phyloP scores from a whole-genome alignment of 2,888 invertebrate species.

The Tenthredo amoena region DNA sequence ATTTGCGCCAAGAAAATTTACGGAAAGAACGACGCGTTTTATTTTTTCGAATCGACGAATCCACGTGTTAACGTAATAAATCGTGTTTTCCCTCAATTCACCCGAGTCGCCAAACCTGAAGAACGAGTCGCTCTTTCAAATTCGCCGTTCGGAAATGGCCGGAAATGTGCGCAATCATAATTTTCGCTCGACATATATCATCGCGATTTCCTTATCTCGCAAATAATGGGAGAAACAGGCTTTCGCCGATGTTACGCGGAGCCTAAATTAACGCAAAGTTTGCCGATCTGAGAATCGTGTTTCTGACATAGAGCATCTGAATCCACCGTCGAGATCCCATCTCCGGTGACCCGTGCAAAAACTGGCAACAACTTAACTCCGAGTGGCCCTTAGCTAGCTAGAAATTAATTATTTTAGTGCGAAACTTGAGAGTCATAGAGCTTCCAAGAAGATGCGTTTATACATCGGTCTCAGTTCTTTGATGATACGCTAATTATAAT shows the following conservation, averaged over 20 bases:
- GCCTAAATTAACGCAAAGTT: not conserved
- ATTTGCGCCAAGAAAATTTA: not conserved
- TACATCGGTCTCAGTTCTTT: not conserved
- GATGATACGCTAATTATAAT: conserved; percentile 4
- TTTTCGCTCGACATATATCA: not conserved
- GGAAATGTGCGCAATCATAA: not conserved
- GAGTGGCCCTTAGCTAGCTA: not conserved
- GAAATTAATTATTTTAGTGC: conserved; percentile 6
- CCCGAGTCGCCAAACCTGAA: not conserved
- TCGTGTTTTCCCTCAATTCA: not conserved
- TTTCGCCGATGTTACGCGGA: not conserved
- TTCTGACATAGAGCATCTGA: not conserved
- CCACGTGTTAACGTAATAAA: not conserved
- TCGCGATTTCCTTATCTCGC: not conserved
- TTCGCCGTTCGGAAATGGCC: not conserved
- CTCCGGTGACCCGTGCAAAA: not conserved
- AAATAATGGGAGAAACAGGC: not conserved
- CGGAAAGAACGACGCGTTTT: not conserved
- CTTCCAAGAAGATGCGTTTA: not conserved
- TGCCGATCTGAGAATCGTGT: not conserved
- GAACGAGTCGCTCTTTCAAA: not conserved
- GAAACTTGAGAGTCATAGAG: conserved; percentile 17
- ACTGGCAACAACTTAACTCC: not conserved
- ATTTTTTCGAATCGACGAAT: not conserved
- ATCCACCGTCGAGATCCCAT: not conserved